phyloP scores from a whole-genome alignment of 2,797 vertebrate species.

The Protosalanx chinensis region DNA sequence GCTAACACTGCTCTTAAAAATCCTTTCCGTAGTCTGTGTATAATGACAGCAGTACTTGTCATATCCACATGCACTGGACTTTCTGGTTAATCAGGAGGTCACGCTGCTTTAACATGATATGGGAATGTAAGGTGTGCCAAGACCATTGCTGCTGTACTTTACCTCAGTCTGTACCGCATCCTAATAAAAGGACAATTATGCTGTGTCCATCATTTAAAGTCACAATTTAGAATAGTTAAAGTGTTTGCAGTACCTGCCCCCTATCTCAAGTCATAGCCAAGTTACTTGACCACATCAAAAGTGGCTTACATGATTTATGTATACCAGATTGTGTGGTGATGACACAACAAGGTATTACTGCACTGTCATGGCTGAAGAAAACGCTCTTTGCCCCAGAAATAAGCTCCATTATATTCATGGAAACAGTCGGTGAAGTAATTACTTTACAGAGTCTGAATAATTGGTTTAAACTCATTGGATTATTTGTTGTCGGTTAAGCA shows the following conservation, averaged over 20 bases:
- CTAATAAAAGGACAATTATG: too few species aligned
- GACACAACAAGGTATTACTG: neutral
- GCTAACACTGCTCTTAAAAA: conserved; percentile 19
- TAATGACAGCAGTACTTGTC: conserved; percentile 43
- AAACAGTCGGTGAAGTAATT: conserved; percentile 53
- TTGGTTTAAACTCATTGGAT: conserved; percentile 55
- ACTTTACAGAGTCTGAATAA: conserved; percentile 56
- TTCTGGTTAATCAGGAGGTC: conserved; percentile 48
- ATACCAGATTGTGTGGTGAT: neutral
- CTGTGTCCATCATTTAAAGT: too few species aligned
- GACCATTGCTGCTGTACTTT: neutral
- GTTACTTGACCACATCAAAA: neutral
- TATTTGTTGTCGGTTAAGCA: conserved; percentile 60
- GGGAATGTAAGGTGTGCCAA: neutral
- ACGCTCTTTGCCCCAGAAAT: conserved; percentile 30
- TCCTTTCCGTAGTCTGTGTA: conserved; percentile 40
- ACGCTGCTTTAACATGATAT: conserved; percentile 28
- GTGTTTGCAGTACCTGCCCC: too few species aligned
- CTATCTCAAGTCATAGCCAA: too few species aligned
- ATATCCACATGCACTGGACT: conserved; percentile 29
- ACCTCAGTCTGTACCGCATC: neutral
- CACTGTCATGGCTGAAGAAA: neutral
- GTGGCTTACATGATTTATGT: conserved; percentile 18
- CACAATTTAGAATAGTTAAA: too few species aligned
- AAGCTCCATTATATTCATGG: conserved; percentile 41